Evolutionary conservation across 2,797 vertebrate genomes (phyloP).

Genomic region (Vultur gryphus): DNA sequence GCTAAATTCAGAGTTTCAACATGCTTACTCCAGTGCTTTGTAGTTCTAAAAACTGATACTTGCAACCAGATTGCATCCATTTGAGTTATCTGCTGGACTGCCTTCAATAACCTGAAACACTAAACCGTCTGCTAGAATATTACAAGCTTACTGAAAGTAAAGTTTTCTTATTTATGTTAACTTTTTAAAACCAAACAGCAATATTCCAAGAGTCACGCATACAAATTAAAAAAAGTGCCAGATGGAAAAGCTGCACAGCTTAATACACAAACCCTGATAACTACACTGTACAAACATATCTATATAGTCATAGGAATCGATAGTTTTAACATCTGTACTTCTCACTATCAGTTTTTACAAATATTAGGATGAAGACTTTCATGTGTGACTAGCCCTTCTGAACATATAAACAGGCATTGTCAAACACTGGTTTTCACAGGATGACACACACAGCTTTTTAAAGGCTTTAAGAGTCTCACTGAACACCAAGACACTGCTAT

Average conservation of each 20-base stretch:
- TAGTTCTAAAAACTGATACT: not conserved
- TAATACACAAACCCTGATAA: not conserved
- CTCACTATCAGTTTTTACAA: not conserved
- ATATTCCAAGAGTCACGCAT: not conserved
- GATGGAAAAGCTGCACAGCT: not conserved
- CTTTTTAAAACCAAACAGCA: not conserved
- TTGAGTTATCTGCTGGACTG: not conserved
- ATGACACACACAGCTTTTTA: not conserved
- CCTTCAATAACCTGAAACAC: not conserved
- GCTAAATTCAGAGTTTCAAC: not conserved
- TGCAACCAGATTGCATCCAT: not conserved
- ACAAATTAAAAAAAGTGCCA: not conserved
- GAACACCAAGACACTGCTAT: not conserved
- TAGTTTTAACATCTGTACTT: not conserved
- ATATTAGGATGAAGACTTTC: not conserved
- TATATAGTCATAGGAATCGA: fast-evolving
- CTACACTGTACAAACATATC: not conserved
- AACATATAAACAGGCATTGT: not conserved
- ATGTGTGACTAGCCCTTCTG: not conserved
- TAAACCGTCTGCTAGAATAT: not conserved
- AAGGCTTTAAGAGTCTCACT: not conserved
- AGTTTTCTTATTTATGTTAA: not conserved
- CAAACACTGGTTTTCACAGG: not conserved
- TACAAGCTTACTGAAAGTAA: not conserved
- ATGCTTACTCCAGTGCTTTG: not conserved